A percentile compares a stretch with the other conserved stretches of the same genome.
Conservation (phyloP, 2,888 invertebrate genomes). For the Caradrina kadenii region DNA sequence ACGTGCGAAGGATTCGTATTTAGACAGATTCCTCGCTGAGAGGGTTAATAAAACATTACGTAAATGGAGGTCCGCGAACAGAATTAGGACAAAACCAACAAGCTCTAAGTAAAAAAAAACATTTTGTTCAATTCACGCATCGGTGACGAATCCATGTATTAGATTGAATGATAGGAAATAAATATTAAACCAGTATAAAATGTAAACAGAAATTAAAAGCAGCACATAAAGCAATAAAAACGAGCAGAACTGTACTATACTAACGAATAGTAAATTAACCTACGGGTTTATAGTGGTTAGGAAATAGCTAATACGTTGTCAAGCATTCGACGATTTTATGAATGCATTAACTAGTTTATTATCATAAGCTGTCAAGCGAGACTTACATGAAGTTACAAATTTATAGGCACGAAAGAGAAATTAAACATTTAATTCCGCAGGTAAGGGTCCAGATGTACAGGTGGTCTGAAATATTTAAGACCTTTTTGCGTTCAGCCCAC, state of each 20-base stretch:
- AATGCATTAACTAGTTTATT: conserved; percentile 41
- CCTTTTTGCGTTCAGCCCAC: conserved; percentile 51
- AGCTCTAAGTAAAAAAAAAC: conserved; percentile 14
- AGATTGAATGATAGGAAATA: neutral
- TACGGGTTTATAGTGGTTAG: conserved; percentile 42
- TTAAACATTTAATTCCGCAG: conserved; percentile 31
- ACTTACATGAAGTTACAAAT: conserved; percentile 22
- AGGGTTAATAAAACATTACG: conserved; percentile 28
- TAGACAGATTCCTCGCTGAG: conserved; percentile 22
- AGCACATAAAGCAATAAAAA: conserved; percentile 27
- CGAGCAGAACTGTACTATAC: conserved; percentile 5
- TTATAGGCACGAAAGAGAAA: conserved; percentile 37
- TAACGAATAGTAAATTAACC: conserved; percentile 23
- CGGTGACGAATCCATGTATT: neutral
- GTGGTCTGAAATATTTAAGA: conserved; percentile 55
- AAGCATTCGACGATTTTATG: conserved; percentile 42
- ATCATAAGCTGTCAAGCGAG: conserved; percentile 23
- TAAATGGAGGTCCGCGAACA: conserved; percentile 7
- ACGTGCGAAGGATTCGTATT: conserved; percentile 15
- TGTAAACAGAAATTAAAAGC: conserved; percentile 17
- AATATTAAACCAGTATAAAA: conserved; percentile 8
- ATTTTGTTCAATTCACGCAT: conserved; percentile 4
- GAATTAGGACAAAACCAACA: conserved; percentile 31
- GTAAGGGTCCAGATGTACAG: conserved; percentile 30
- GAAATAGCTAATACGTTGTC: conserved; percentile 43